These are phyloP conservation scores for Drosophila siamana DNA, from an alignment of 2,888 invertebrate genomes.

Conservation along the genomic window DNA sequence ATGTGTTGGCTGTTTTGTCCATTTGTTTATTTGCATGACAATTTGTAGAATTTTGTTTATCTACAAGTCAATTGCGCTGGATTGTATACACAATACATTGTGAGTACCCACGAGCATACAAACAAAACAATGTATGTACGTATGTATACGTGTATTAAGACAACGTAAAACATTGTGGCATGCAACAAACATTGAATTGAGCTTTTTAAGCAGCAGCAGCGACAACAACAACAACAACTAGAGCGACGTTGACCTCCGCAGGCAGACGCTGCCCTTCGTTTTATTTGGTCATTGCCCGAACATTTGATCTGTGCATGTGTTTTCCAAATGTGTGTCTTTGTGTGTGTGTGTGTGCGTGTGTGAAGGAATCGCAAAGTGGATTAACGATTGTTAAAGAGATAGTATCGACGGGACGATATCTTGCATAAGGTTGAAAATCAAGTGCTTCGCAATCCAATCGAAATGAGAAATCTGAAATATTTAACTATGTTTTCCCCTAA, in stretches of 20 bases:
- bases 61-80: constrained; percentile 53
- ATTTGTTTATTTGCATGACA: constrained; percentile 69
- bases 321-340: background rate
- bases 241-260: constrained; percentile 49
- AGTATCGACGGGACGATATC: background rate
- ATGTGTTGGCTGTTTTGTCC: constrained; percentile 33
- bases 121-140: no score
- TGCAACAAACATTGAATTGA: constrained; percentile 45
- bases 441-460: no score
- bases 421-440: no score
- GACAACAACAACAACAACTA: constrained; percentile 10
- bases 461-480: no score
- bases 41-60: constrained; percentile 62
- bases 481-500: no score
- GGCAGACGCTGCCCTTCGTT: constrained; percentile 24
- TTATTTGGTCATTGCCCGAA: constrained; percentile 48
- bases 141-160: background rate
- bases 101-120: background rate
- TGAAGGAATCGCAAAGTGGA: background rate
- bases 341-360: background rate
- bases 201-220: constrained; percentile 33
- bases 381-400: background rate
- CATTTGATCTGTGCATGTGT: constrained; percentile 29
- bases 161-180: constrained; percentile 27
- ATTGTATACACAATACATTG: constrained; percentile 10